Conservation (phyloP, 2,888 invertebrate genomes). For the Caenorhabditis sp. region DNA sequence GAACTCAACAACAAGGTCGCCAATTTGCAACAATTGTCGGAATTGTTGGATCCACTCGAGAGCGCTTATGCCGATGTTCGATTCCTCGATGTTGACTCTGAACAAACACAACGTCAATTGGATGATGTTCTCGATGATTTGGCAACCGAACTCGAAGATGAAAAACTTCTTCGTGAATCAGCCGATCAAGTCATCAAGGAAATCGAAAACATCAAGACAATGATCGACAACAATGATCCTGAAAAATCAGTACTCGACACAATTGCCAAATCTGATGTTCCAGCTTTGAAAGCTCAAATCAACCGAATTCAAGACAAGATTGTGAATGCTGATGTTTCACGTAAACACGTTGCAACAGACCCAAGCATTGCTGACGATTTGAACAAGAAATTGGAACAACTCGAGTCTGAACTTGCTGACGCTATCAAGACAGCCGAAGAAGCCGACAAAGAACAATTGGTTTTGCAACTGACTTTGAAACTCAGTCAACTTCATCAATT, state of each 20-base stretch:
- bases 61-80: constrained; percentile 54
- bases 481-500: constrained; percentile 34
- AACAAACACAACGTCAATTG: constrained; percentile 49
- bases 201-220: constrained; percentile 29
- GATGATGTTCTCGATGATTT: constrained; percentile 46
- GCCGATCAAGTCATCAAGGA: constrained; percentile 47
- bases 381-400: constrained; percentile 22
- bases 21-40: constrained; percentile 49
- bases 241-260: constrained; percentile 26
- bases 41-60: constrained; percentile 54
- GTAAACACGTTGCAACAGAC: constrained; percentile 41
- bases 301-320: constrained; percentile 37
- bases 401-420: constrained; percentile 38
- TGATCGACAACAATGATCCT: constrained; percentile 27
- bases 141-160: constrained; percentile 42
- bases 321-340: constrained; percentile 31
- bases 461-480: constrained; percentile 29
- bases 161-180: constrained; percentile 48
- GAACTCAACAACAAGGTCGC: constrained; percentile 29
- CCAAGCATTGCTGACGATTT: constrained; percentile 23
- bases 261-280: constrained; percentile 28
- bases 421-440: constrained; percentile 38
- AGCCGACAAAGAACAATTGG: constrained; percentile 40
- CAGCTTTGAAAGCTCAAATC: constrained; percentile 46
- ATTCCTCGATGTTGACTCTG: constrained; percentile 55